These are phyloP conservation scores for Mormyrus hasselquistii DNA, from an alignment of 2,797 vertebrate genomes.

Conservation along the genomic window DNA sequence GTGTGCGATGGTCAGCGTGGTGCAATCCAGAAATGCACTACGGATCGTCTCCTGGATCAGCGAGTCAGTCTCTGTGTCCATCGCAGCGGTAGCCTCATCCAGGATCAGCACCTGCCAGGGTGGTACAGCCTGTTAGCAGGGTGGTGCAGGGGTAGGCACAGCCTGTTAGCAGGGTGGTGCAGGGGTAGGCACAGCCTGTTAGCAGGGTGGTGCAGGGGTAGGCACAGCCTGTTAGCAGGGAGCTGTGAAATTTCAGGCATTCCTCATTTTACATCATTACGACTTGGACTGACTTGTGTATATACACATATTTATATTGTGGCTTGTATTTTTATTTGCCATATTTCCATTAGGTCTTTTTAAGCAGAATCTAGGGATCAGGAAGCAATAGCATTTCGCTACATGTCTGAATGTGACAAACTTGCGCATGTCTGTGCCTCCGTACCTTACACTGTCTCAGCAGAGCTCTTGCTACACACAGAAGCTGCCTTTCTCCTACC, in stretches of 20 bases:
- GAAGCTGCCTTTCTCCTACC: slow-evolving; percentile 79
- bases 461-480: slow-evolving; percentile 78
- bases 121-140: neutral
- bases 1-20: slow-evolving; percentile 86
- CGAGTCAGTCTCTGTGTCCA: slow-evolving; percentile 82
- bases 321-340: neutral
- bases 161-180: neutral
- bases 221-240: neutral
- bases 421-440: no score
- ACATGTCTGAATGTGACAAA: neutral
- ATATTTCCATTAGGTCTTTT: neutral
- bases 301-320: neutral
- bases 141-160: neutral
- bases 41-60: slow-evolving; percentile 89
- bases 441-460: slow-evolving; percentile 81
- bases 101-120: slow-evolving; percentile 75
- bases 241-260: neutral
- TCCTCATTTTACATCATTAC: neutral
- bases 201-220: neutral
- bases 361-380: neutral
- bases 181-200: neutral
- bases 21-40: slow-evolving; percentile 80
- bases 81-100: slow-evolving; percentile 89
- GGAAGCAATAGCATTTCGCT: neutral
- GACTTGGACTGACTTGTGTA: neutral